phyloP scores from a whole-genome alignment of 2,113 vertebrate genomes.

The Brachirus orientalis region DNA sequence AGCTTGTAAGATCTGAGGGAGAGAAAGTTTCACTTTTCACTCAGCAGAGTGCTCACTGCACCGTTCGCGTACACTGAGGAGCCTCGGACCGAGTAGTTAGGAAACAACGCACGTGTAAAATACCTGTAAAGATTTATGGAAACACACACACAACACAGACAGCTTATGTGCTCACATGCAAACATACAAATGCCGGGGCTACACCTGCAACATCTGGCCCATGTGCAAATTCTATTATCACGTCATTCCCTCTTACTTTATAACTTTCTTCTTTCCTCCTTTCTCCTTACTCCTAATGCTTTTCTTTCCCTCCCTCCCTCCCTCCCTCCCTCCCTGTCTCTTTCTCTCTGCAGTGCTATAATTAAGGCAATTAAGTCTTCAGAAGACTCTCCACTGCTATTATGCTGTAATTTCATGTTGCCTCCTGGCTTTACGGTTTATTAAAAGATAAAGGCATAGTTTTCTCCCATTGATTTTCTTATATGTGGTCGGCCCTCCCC shows the following conservation, averaged over 20 bases:
- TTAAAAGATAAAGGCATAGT: slow-evolving; percentile 86
- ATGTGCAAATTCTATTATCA: neutral
- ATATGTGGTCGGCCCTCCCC: slow-evolving; percentile 73
- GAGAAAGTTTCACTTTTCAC: slow-evolving; percentile 45
- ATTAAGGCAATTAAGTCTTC: slow-evolving; percentile 86
- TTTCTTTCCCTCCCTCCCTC: slow-evolving; percentile 15
- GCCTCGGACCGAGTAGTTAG: neutral
- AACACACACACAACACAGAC: neutral
- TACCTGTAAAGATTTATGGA: neutral
- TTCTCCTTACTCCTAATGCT: slow-evolving; percentile 15
- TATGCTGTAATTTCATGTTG: slow-evolving; percentile 84
- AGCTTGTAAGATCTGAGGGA: slow-evolving; percentile 66
- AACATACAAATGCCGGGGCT: slow-evolving; percentile 34
- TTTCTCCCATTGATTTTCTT: slow-evolving; percentile 79
- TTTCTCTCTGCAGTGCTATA: slow-evolving; percentile 71
- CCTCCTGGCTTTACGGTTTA: slow-evolving; percentile 84
- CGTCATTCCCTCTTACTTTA: slow-evolving; percentile 3
- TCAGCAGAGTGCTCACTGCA: neutral
- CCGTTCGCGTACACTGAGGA: neutral
- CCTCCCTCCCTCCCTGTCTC: slow-evolving; percentile 30
- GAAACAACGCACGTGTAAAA: neutral
- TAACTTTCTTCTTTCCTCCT: slow-evolving; percentile 23
- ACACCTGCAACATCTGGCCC: slow-evolving; percentile 54
- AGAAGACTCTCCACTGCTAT: slow-evolving; percentile 80
- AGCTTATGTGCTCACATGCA: neutral